Base-by-base conservation (phyloP, 2,888 invertebrate species). In the Sylvicola cinctus region DNA sequence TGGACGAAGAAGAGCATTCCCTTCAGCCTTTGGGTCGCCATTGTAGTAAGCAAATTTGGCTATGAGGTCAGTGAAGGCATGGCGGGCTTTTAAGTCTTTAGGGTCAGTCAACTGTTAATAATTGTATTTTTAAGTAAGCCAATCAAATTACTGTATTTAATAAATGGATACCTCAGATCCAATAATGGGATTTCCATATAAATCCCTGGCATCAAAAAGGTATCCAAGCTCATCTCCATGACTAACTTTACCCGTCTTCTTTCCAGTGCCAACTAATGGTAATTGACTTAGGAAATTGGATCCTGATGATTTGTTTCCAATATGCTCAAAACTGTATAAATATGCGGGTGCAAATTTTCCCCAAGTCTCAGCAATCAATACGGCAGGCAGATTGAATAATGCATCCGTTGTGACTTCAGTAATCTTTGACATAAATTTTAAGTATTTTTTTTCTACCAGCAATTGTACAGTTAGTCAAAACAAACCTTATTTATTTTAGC, bases 181-280 rank as follows among this genome's bases (percentile, higher is more conserved):
- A 2, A 50, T 54, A 15, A 71, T 39, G 0, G 68, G 58, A 13
- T 62, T 63, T 0, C 75, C 75, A 31, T 66, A 62, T 1, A 67
- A 49, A 39, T 73, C 66, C 29, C 68, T 57, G 0, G 68, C 65
- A 46, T 77, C 74, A 45, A 79, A 79, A 44, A 79, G 57, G 45
- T 74, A 78, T 1, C 70, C 68, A 16, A 79, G 50, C 44, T 79
- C 79, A 44, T 79, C 78, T 1, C 78, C 78, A 45, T 79, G 78
- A 1, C 68, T 61, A 2, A 70, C 65, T 50, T 63, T 48, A 50
- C 56, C 43, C 16, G 46, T 29, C 42, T 39, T 41, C 12, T 47
- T 45, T 10, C 44, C 37, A 20, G 58, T 52, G 46, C 68, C 65
- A 31, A 74, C 67, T 23, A 80, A 55, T 2, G 74, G 69, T 8